phyloP scores from a whole-genome alignment of 2,888 invertebrate genomes.

The Drosophila meridiana region DNA sequence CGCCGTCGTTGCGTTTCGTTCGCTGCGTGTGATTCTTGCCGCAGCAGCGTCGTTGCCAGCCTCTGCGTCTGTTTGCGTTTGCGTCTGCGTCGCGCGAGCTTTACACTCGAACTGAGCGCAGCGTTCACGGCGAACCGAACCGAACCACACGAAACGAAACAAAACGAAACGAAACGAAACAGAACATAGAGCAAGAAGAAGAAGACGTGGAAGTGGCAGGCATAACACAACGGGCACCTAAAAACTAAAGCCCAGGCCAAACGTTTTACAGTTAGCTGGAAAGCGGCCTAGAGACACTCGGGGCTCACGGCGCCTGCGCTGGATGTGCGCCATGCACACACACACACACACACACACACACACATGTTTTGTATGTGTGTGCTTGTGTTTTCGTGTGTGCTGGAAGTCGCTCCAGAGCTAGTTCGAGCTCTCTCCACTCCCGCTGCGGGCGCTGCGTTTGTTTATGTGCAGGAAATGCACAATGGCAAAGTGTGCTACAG shows the following conservation, averaged over 20 bases:
- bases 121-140: conserved; percentile 14
- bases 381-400: not conserved
- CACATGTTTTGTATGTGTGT: not conserved
- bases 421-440: not conserved
- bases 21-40: conserved; percentile 9
- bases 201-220: not conserved
- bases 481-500: conserved; percentile 67
- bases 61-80: conserved; percentile 54
- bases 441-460: conserved; percentile 44
- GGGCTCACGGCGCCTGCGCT: conserved; percentile 49
- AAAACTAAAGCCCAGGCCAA: conserved; percentile 39
- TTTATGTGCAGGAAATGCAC: conserved; percentile 77
- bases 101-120: conserved; percentile 70
- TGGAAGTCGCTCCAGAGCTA: conserved; percentile 9
- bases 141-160: conserved; percentile 6
- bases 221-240: conserved; percentile 12
- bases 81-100: conserved; percentile 73
- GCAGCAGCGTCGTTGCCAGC: conserved; percentile 57
- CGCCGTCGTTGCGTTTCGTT: conserved; percentile 27
- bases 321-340: conserved; percentile 25
- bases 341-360: no score
- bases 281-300: conserved; percentile 37
- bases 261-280: conserved; percentile 35
- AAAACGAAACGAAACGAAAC: not conserved
- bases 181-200: conserved; percentile 5